Percentiles rank a stretch among this genome's conserved stretches.
Evolutionary conservation across 2,113 vertebrate genomes (phyloP).

Genomic region (Dromas ardeola): DNA sequence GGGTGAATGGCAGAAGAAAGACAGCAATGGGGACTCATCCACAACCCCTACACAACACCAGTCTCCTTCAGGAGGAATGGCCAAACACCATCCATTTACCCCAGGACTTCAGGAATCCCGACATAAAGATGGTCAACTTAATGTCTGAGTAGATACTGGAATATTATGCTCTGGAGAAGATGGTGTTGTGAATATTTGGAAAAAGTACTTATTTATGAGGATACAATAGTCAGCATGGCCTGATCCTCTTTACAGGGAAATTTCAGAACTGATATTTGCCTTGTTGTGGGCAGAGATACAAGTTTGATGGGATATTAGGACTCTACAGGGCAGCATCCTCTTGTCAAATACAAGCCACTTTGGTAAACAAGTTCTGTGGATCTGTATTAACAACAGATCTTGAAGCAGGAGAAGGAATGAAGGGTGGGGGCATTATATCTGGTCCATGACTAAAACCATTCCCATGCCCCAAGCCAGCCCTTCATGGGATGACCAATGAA

Average conservation of each 20-base stretch:
- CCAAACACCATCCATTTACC: not conserved
- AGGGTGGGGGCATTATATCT: not conserved
- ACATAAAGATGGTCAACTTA: not conserved
- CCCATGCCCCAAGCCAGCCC: slow-evolving; percentile 5
- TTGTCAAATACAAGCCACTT: not conserved
- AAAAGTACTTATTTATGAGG: not conserved
- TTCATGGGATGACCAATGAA: not conserved
- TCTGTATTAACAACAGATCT: not conserved
- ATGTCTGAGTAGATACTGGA: accelerated
- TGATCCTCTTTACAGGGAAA: not conserved
- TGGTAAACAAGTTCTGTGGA: slow-evolving; percentile 5
- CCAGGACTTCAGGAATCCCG: not conserved
- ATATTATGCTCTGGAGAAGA: not conserved
- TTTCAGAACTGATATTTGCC: not conserved
- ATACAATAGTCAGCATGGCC: accelerated
- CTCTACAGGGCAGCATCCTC: not conserved
- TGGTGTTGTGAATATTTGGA: accelerated
- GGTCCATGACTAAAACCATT: not conserved
- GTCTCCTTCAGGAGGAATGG: not conserved
- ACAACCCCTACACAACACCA: accelerated
- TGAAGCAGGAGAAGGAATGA: not conserved
- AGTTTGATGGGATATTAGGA: not conserved
- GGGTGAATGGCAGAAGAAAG: not conserved
- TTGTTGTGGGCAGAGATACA: not conserved
- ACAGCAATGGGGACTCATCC: not conserved